Conservation (phyloP, 2,113 vertebrate genomes). For the Morone saxatilis region DNA sequence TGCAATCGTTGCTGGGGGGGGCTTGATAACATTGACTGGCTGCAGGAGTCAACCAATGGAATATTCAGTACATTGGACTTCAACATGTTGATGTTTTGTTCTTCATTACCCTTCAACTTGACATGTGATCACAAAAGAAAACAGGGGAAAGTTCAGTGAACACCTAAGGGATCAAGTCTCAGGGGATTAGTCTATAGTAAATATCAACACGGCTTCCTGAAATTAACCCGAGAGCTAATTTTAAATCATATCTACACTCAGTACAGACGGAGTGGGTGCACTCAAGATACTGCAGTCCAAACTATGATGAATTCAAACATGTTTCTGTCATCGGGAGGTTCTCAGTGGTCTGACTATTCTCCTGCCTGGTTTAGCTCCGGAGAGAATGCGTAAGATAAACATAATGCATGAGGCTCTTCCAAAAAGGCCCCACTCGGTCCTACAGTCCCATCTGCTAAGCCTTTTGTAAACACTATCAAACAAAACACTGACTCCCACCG, state of each 20-base stretch:
- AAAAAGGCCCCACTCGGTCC: conserved; percentile 22
- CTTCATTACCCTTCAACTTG: conserved; percentile 12
- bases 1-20: conserved; percentile 17
- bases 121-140: conserved; percentile 17
- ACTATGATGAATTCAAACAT: conserved; percentile 2
- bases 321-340: conserved; percentile 18
- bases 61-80: conserved; percentile 5
- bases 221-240: conserved; percentile 17
- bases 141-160: conserved; percentile 18
- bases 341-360: neutral
- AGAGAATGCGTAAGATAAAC: conserved; percentile 33
- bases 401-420: conserved; percentile 30
- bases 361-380: conserved; percentile 24
- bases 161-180: neutral
- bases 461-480: conserved; percentile 62
- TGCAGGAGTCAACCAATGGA: conserved; percentile 23
- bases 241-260: neutral
- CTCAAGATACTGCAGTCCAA: neutral
- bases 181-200: neutral
- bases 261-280: neutral
- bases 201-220: neutral
- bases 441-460: conserved; percentile 52
- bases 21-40: conserved; percentile 12
- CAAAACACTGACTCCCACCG: conserved; percentile 44
- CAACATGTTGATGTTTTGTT: conserved; percentile 30